Evolutionary conservation across 1,140 invertebrate genomes (phyloP), one percentile per base, ranked within the genome.

Genomic region (Philotrypesis tridentata): DNA sequence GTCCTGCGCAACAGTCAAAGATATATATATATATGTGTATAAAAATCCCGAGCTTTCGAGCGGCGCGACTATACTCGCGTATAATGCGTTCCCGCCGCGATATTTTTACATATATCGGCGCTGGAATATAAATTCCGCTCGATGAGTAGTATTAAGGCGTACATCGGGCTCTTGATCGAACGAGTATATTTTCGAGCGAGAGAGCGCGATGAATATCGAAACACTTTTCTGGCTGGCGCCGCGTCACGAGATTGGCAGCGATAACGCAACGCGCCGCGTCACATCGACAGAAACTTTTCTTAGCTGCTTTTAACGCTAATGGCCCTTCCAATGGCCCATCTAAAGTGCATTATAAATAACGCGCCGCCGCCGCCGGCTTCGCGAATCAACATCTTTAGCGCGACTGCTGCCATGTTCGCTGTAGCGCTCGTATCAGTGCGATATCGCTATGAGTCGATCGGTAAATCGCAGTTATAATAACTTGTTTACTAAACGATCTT

Each of bases 261-360:
- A 80, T 80, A 81, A 81, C 40, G 40, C 40, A 43, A 43, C 40
- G 40, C 40, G 40, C 0, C 27, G 31, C 29, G 40, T 37, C 63
- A 33, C 48, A 67, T 55, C 12, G 25, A 61, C 1, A 63, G 17
- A 81, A 37, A 76, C 40, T 81, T 76, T 76, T 71, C 63, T 76
- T 48, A 31, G 29, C 73, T 37, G 67, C 80, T 55, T 75, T 76
- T 60, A 75, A 40, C 72, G 43, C 25, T 81, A 81, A 81, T 81
- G 80, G 74, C 43, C 43, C 27, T 76, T 60, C 40, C 21, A 81
- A 81, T 77, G 48, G 80, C 4, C 25, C 37, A 17, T 68, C 61
- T 43, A 14, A 76, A 76, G 40, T 74, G 72, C 80, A 60, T 80
- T 75, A 60, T 68, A 75, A 67, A 75, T 74, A 80, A 80, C 61